Evolutionary conservation across 1,140 invertebrate species (phyloP).

Genomic region (Ericerus pela): DNA sequence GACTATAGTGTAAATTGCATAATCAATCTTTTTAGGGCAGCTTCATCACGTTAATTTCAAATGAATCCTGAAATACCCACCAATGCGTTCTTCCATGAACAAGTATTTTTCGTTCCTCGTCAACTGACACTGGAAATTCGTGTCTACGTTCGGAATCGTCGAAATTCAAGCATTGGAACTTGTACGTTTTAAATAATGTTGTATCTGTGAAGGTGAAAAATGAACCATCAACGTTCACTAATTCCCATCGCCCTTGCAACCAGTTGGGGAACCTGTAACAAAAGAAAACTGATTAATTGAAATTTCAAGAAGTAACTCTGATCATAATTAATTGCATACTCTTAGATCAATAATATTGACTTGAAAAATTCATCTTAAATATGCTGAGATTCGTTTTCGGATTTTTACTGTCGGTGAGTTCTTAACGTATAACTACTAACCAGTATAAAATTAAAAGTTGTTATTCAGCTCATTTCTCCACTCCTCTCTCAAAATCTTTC

Average conservation of each 20-base stretch:
- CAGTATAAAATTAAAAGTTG: too few relatives aligned
- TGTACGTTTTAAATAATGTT: constrained; percentile 46
- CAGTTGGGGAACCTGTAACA: constrained; percentile 44
- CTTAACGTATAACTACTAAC: too few relatives aligned
- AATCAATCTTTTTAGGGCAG: too few relatives aligned
- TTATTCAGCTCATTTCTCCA: too few relatives aligned
- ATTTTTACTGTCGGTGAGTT: too few relatives aligned
- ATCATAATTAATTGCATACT: background rate
- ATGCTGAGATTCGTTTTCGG: too few relatives aligned
- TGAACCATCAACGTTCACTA: constrained; percentile 41
- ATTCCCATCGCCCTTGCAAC: constrained; percentile 49
- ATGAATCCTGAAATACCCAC: too few relatives aligned
- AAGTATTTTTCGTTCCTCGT: constrained; percentile 31
- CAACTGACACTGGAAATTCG: constrained; percentile 16
- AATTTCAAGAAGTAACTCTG: background rate
- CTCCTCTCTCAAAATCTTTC: too few relatives aligned
- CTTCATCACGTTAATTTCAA: too few relatives aligned
- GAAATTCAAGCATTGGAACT: constrained; percentile 40
- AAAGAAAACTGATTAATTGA: constrained; percentile 11
- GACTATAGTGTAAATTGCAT: too few relatives aligned
- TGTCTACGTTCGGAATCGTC: constrained; percentile 29
- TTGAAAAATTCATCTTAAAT: too few relatives aligned
- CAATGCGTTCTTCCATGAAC: constrained; percentile 40
- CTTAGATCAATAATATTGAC: background rate
- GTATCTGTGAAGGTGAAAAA: constrained; percentile 47